A percentile compares a stretch with the other conserved stretches of the same genome.
These are phyloP conservation scores for Leuciscus waleckii DNA, from an alignment of 2,797 vertebrate species.

Conservation along the genomic window DNA sequence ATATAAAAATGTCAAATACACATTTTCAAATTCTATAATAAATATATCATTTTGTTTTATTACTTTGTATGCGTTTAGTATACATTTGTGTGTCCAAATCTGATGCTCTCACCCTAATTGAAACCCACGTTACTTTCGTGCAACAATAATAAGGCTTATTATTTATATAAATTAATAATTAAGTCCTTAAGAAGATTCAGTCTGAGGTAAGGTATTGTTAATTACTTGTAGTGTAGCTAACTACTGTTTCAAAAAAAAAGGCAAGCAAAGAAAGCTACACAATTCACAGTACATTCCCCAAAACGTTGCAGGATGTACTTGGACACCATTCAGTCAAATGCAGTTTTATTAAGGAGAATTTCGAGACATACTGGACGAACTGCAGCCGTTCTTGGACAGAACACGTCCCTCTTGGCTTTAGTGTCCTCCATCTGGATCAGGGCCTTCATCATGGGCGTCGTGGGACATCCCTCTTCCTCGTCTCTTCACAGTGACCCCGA, in stretches of 20 bases:
- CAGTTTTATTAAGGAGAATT: not conserved
- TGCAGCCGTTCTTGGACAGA: conserved; percentile 77
- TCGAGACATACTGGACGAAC: conserved; percentile 58
- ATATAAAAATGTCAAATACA: not conserved
- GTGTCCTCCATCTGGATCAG: conserved; percentile 90
- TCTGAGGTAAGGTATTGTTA: not conserved
- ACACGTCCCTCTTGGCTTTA: conserved; percentile 84
- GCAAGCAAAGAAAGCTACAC: not conserved
- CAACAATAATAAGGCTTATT: not conserved
- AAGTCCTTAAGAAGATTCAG: not conserved
- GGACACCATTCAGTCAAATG: not conserved
- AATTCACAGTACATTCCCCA: not conserved
- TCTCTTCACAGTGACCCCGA: conserved; percentile 67
- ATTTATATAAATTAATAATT: not conserved
- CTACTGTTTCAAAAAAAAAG: not conserved
- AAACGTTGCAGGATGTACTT: not conserved
- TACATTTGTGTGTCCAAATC: not conserved
- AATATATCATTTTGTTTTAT: not conserved
- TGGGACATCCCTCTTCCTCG: conserved; percentile 68
- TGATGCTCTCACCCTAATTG: not conserved
- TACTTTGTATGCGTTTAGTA: not conserved
- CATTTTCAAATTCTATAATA: not conserved
- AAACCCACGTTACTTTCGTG: not conserved
- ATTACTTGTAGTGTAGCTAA: not conserved
- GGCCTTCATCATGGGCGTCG: conserved; percentile 87